A percentile compares a stretch with the other conserved stretches of the same genome.
Conservation (phyloP, 2,888 invertebrate species). For the Cryptophagus acutangulus region DNA sequence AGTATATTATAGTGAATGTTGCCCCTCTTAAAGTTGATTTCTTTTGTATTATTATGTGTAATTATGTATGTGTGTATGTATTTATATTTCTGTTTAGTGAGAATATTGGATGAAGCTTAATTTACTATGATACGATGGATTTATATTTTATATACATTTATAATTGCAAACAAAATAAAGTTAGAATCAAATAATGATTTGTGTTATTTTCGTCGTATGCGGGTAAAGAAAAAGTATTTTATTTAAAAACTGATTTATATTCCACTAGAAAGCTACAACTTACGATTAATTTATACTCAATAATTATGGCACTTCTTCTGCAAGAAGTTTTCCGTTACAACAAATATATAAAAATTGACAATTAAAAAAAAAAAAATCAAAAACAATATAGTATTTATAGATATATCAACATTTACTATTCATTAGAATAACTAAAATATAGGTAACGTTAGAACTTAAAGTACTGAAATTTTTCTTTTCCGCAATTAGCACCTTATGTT, state of each 20-base stretch:
- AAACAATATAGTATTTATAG: slow-evolving; percentile 12
- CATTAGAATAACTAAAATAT: slow-evolving; percentile 20
- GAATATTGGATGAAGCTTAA: slow-evolving; percentile 2
- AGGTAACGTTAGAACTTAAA: slow-evolving; percentile 27
- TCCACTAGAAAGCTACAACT: slow-evolving; percentile 34
- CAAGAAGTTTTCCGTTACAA: slow-evolving; percentile 26
- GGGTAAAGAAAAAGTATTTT: too few relatives aligned
- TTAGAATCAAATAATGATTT: not conserved
- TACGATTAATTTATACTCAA: slow-evolving; percentile 27
- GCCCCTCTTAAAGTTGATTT: too few relatives aligned
- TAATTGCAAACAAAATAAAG: slow-evolving; percentile 13
- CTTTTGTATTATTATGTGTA: slow-evolving; percentile 18
- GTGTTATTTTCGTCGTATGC: slow-evolving; percentile 1
- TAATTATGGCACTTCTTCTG: slow-evolving; percentile 29
- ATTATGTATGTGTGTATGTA: slow-evolving; percentile 24
- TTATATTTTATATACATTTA: slow-evolving; percentile 31
- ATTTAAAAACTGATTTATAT: slow-evolving; percentile 26
- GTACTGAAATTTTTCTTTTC: slow-evolving; percentile 9
- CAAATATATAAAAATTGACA: slow-evolving; percentile 23
- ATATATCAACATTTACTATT: not conserved
- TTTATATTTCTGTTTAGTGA: slow-evolving; percentile 17
- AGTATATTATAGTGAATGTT: too few relatives aligned
- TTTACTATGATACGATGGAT: slow-evolving; percentile 20
- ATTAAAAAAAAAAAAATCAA: slow-evolving; percentile 13
- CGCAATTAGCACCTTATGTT: slow-evolving; percentile 33